phyloP scores from a whole-genome alignment of 2,888 invertebrate genomes.

The Pyralis farinalis region DNA sequence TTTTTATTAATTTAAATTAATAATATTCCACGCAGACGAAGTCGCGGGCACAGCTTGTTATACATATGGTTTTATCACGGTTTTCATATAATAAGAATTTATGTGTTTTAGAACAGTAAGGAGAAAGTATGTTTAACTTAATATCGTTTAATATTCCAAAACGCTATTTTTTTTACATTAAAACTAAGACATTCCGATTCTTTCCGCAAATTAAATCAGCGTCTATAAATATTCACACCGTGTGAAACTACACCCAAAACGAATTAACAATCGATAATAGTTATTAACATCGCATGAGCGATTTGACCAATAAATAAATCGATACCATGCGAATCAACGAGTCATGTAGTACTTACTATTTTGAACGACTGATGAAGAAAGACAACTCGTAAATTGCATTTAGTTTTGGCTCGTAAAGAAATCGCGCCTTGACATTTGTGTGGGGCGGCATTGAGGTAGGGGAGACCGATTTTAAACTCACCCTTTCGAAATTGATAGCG shows the following conservation, averaged over 20 bases:
- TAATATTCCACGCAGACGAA: too few species aligned
- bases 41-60: too few species aligned
- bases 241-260: slow-evolving; percentile 3
- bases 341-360: slow-evolving; percentile 44
- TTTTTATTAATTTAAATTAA: too few species aligned
- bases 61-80: too few species aligned
- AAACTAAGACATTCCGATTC: too few species aligned
- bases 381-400: slow-evolving; percentile 45
- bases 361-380: slow-evolving; percentile 24
- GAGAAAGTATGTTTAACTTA: too few species aligned
- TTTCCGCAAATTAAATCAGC: too few species aligned
- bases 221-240: neutral
- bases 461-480: neutral
- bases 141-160: too few species aligned
- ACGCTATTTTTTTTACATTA: too few species aligned
- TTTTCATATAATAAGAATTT: too few species aligned
- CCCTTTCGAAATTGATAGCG: too few species aligned
- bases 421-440: slow-evolving; percentile 41
- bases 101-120: too few species aligned
- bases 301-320: slow-evolving; percentile 21
- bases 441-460: slow-evolving; percentile 15
- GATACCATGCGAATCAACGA: slow-evolving; percentile 29
- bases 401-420: slow-evolving; percentile 67
- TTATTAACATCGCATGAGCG: neutral
- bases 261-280: slow-evolving; percentile 4